phyloP scores from a whole-genome alignment of 2,888 invertebrate species.

The Girardia tigrina region DNA sequence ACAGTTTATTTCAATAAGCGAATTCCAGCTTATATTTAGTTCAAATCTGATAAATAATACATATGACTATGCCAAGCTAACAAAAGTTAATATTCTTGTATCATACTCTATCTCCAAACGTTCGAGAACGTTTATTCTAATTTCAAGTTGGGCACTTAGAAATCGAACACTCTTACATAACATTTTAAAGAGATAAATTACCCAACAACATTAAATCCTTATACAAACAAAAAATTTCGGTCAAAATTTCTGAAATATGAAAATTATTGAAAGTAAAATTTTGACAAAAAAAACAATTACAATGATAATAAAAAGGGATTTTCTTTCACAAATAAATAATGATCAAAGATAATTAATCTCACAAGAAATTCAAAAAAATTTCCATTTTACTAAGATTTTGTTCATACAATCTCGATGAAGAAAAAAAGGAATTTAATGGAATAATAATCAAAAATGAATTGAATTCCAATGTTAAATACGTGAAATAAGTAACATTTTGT shows the following conservation, averaged over 20 bases:
- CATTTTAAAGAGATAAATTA: not conserved
- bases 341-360: slow-evolving; percentile 17
- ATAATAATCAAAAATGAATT: not conserved
- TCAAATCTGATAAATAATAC: slow-evolving; percentile 23
- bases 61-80: not conserved
- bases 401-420: slow-evolving; percentile 7
- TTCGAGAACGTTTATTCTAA: not conserved
- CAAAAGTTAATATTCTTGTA: not conserved
- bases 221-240: not conserved
- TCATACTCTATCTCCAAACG: not conserved
- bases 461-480: not conserved
- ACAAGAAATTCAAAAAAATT: not conserved
- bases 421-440: not conserved
- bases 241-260: no score
- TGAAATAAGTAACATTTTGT: slow-evolving; percentile 1
- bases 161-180: not conserved
- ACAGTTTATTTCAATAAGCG: slow-evolving; percentile 10
- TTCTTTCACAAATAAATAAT: slow-evolving; percentile 15
- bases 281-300: not conserved
- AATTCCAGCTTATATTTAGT: slow-evolving; percentile 18
- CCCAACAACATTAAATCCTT: not conserved
- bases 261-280: not conserved
- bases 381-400: not conserved
- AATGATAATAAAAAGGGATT: not conserved
- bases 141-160: not conserved